Evolutionary conservation across 1,140 invertebrate species (phyloP), one percentile per base, ranked within the genome.

Genomic region (Drosophila obscura): DNA sequence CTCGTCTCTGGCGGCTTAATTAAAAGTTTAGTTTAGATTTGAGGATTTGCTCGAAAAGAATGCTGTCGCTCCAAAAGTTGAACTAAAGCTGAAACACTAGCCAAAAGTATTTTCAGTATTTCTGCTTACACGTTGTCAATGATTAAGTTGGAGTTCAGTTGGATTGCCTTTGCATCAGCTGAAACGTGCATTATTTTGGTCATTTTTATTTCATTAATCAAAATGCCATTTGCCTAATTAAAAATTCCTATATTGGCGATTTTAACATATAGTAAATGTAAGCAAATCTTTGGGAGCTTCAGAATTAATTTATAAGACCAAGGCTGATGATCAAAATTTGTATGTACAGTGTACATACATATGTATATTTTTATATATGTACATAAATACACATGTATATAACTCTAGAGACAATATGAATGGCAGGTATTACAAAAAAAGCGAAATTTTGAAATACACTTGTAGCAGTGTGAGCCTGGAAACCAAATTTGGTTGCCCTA

Each of bases 181-280:
- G 31, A 9, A 11, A 2, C 3, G 28, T 55, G 11, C 24, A 39
- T 45, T 22, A 2, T 64, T 80, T 72, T 81, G 77, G 61, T 16
- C 77, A 73, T 64, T 84, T 64, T 53, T 51, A 60, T 53, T 81
- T 31, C 65, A 85, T 85, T 85, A 87, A 87, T 66, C 73, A 80
- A 81, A 84, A 87, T 85, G 45, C 73, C 67, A 76, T 52, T 72
- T 61, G 80, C 43, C 81, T 80, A 80, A 84, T 83, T 83, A 84
- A 83, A 84, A 62, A 44, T 41, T 60, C 72, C 66, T 58, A 57
- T 63, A 61, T 62, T 80, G 76, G 66, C 6, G 13, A 39, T 59
- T 84, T 50, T 61, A 57, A 57, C 73, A 50, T 19, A 19, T 19
- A 19, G 19, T 67, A 59, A 45, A 67, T 73, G 62, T 65, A 73